A percentile compares a stretch with the other conserved stretches of the same genome.
Conservation (phyloP, 2,113 vertebrate genomes). For the Gallinago jamesoni region DNA sequence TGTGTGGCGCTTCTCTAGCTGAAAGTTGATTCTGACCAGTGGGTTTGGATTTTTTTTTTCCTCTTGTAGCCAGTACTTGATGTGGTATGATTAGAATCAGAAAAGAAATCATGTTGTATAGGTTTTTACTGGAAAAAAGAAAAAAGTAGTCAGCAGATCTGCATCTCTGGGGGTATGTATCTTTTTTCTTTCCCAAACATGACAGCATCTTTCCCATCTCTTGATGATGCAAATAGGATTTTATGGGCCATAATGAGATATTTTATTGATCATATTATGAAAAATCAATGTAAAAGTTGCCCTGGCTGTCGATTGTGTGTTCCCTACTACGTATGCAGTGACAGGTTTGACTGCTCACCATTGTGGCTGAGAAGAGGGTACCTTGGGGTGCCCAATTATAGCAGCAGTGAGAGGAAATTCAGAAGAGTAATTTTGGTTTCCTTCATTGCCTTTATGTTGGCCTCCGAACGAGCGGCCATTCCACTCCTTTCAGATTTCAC, state of each 20-base stretch:
- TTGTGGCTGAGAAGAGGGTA: conserved; percentile 35
- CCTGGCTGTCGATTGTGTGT: conserved; percentile 8
- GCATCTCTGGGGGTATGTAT: neutral
- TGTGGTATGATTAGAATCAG: neutral
- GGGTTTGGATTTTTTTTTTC: neutral
- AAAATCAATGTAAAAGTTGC: conserved; percentile 23
- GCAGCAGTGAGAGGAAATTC: conserved; percentile 40
- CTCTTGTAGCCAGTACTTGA: neutral
- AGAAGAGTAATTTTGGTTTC: conserved; percentile 52
- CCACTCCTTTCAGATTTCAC: conserved; percentile 36
- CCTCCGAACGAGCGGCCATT: neutral
- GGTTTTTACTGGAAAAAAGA: neutral
- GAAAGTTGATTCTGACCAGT: neutral
- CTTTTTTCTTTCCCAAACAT: neutral
- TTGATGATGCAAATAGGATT: neutral
- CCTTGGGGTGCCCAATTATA: conserved; percentile 52
- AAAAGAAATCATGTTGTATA: neutral
- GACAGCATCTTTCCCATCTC: neutral
- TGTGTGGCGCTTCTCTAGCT: neutral
- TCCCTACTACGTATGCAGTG: neutral
- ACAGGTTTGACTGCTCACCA: conserved; percentile 7
- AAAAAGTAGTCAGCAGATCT: neutral
- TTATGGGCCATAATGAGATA: neutral
- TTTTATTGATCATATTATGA: conserved; percentile 53
- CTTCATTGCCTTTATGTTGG: conserved; percentile 47